Conservation (phyloP, 2,888 invertebrate genomes). For the Pollenia amentaria region DNA sequence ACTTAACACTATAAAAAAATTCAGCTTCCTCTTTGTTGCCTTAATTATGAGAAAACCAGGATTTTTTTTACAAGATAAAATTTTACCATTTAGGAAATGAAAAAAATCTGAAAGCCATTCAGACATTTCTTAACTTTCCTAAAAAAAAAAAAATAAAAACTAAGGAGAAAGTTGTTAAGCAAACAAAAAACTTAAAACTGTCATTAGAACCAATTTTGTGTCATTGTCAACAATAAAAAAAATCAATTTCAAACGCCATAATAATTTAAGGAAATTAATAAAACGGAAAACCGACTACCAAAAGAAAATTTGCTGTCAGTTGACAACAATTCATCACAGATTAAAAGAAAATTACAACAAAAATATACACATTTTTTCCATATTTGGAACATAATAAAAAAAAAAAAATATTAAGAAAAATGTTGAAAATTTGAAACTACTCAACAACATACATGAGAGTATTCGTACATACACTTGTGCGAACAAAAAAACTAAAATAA, state of each 20-base stretch:
- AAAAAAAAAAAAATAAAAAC: slow-evolving; percentile 19
- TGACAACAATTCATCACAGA: slow-evolving; percentile 66
- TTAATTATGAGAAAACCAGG: slow-evolving; percentile 10
- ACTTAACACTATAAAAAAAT: not conserved
- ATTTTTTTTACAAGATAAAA: not conserved
- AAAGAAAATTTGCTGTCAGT: slow-evolving; percentile 60
- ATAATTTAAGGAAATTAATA: slow-evolving; percentile 62
- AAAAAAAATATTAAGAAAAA: slow-evolving; percentile 22
- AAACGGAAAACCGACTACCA: slow-evolving; percentile 59
- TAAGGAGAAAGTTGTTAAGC: slow-evolving; percentile 60
- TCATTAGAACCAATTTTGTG: slow-evolving; percentile 49
- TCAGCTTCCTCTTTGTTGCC: not conserved
- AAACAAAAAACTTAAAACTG: slow-evolving; percentile 22
- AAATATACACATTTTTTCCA: slow-evolving; percentile 26
- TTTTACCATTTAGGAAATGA: slow-evolving; percentile 38
- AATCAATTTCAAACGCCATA: slow-evolving; percentile 32
- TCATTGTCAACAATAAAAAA: slow-evolving; percentile 28
- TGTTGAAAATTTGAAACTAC: slow-evolving; percentile 42
- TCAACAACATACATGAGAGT: not conserved
- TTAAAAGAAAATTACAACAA: slow-evolving; percentile 49
- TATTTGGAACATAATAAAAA: slow-evolving; percentile 23
- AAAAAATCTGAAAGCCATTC: slow-evolving; percentile 12
- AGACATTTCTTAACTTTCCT: slow-evolving; percentile 7
- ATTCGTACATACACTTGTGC: slow-evolving; percentile 14
- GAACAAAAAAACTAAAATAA: slow-evolving; percentile 37